Percentiles rank a stretch among this genome's conserved stretches.
Conservation (phyloP, 2,797 vertebrate species). For the Myotis pilosus region DNA sequence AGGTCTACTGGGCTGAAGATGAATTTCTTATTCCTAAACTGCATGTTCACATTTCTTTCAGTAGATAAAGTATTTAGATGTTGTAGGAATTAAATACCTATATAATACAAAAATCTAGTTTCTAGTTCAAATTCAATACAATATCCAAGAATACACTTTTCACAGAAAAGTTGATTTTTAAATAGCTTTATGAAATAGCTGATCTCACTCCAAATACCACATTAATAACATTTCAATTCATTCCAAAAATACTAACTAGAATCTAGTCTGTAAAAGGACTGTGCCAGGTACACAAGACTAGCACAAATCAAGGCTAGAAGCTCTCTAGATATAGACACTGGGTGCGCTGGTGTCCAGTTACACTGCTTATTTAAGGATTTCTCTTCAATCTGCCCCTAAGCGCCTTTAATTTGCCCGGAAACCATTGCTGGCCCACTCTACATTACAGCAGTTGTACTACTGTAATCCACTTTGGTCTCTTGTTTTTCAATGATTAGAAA, state of each 20-base stretch:
- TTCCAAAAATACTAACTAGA: conserved; percentile 38
- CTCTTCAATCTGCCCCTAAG: background rate
- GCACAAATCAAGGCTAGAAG: background rate
- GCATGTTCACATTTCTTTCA: background rate
- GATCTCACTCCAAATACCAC: conserved; percentile 13
- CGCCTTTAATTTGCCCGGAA: background rate
- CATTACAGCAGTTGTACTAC: background rate
- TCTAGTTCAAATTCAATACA: background rate
- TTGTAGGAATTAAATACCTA: background rate
- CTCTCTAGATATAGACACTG: background rate
- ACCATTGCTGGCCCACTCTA: background rate
- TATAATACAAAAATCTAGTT: background rate
- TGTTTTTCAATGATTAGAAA: background rate
- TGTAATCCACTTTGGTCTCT: background rate
- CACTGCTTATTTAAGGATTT: background rate
- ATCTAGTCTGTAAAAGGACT: background rate
- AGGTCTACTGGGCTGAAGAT: background rate
- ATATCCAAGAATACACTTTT: background rate
- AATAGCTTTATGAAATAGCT: background rate
- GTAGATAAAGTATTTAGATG: background rate
- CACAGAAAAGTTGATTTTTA: background rate
- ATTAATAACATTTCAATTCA: conserved; percentile 33
- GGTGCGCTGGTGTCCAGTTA: background rate
- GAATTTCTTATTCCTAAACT: conserved; percentile 10
- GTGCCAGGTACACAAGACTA: background rate